Base-by-base conservation (phyloP, 2,888 invertebrate genomes). In the Troides helena region DNA sequence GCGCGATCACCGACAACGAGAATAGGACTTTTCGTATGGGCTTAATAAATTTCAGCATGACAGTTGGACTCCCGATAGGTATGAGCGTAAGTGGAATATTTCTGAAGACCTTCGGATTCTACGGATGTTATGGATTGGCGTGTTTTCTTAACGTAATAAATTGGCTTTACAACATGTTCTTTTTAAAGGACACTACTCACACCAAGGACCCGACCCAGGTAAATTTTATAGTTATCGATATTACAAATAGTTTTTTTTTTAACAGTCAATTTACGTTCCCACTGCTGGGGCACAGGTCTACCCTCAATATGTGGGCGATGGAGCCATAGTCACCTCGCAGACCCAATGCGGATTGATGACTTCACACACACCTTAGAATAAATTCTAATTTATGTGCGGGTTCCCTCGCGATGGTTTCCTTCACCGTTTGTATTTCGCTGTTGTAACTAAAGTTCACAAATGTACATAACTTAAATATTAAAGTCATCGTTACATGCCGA, bases 41-140 rank as follows among this genome's bases (percentile, higher is more conserved):
- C 2, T 94, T 98, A 30, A 94, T 97, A 36, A 98, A 97, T 84
- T 95, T 98, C 17, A 96, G 97, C 86, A 93, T 97, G 72, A 97
- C 97, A 10, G 93, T 97, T 30, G 97, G 97, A 0, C 96, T 97
- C 65, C 97, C 98, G 0, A 93, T 98, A n/a, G 98, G 98, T 0
- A 95, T 97, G 90, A 96, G 96, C 0, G 82, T 96, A 1, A 97
- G 97, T 80, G 98, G 98, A 0, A 92, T 97, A 23, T 85, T 98
- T 59, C 79, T 94, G 69, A 94, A 92, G 82, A 92, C 94, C 78
- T 94, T 95, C 59, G 96, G 97, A 0, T 97, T 96, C 81, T 97
- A 96, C 79, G 97, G 97, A 2, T 95, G 96, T 17, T 97, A 96
- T 80, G 93, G 94, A 2, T 91, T 96, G 62, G 94, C 96, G 18